Conservation (phyloP, 2,113 vertebrate species). For the Psephotus haematonotus region DNA sequence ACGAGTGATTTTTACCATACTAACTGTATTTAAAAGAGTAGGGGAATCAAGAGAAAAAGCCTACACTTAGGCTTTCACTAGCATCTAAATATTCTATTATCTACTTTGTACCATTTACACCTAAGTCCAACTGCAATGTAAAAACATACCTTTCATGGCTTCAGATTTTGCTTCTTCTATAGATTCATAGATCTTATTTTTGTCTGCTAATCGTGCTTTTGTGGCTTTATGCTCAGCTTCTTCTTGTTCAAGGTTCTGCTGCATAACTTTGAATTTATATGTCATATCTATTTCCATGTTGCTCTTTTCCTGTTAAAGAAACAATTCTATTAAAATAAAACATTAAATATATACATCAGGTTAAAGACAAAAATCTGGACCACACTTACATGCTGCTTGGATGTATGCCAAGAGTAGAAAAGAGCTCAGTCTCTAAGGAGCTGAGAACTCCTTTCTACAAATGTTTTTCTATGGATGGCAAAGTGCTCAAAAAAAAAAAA, state of each 20-base stretch:
- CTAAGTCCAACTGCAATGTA: background rate
- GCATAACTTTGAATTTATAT: constrained; percentile 94
- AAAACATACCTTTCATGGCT: constrained; percentile 91
- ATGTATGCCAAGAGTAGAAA: background rate
- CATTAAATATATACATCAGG: background rate
- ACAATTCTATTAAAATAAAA: background rate
- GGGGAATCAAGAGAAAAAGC: background rate
- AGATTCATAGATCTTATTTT: constrained; percentile 96
- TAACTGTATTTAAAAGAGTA: background rate
- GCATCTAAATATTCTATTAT: background rate
- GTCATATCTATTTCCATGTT: constrained; percentile 98
- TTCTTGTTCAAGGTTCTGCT: constrained; percentile 95
- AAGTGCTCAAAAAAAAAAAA: background rate
- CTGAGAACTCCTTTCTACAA: background rate
- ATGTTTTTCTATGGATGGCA: background rate
- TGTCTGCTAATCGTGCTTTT: constrained; percentile 92
- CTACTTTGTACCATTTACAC: background rate
- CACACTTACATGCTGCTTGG: background rate
- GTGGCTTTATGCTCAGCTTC: constrained; percentile 93
- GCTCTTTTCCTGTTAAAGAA: constrained; percentile 88
- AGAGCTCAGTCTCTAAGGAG: background rate
- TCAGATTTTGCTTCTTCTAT: constrained; percentile 98
- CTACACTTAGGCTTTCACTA: background rate
- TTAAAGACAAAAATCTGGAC: background rate
- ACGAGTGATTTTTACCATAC: fast-evolving